Conservation (phyloP, 2,113 vertebrate species). For the Seriola aureovittata region DNA sequence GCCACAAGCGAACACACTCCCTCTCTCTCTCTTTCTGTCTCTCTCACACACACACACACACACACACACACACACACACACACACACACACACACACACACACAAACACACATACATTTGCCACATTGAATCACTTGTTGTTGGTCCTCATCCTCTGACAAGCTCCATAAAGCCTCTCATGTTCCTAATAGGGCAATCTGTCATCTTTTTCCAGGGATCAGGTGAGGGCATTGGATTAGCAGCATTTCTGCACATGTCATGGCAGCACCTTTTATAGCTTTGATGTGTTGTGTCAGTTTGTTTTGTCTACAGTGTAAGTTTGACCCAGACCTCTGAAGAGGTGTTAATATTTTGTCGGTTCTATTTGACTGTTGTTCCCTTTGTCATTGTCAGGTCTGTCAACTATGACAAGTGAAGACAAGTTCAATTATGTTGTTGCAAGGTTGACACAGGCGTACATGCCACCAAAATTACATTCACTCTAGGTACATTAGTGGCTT, state of each 20-base stretch:
- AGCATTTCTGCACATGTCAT: conserved; percentile 4
- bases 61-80: not conserved
- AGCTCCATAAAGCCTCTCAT: conserved; percentile 27
- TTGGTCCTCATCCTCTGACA: conserved; percentile 8
- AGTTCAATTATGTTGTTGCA: not conserved
- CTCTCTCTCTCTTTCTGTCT: no score
- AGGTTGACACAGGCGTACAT: not conserved
- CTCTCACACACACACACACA: conserved; percentile 1
- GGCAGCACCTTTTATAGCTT: not conserved
- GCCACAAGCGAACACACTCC: not conserved
- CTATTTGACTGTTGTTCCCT: not conserved
- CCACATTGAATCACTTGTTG: not conserved
- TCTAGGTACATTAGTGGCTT: not conserved
- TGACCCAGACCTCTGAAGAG: not conserved
- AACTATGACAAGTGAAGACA: conserved; percentile 2
- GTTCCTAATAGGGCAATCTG: conserved; percentile 17
- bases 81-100: conserved; percentile 5
- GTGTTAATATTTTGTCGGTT: not conserved
- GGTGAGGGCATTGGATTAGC: conserved; percentile 25
- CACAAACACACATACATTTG: not conserved
- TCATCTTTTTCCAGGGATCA: conserved; percentile 39
- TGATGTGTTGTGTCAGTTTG: conserved; percentile 9
- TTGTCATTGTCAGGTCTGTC: not conserved
- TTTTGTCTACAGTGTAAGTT: not conserved
- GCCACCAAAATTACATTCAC: not conserved